Base-by-base conservation (phyloP, 1,140 invertebrate genomes). In the Mercenaria mercenaria region DNA sequence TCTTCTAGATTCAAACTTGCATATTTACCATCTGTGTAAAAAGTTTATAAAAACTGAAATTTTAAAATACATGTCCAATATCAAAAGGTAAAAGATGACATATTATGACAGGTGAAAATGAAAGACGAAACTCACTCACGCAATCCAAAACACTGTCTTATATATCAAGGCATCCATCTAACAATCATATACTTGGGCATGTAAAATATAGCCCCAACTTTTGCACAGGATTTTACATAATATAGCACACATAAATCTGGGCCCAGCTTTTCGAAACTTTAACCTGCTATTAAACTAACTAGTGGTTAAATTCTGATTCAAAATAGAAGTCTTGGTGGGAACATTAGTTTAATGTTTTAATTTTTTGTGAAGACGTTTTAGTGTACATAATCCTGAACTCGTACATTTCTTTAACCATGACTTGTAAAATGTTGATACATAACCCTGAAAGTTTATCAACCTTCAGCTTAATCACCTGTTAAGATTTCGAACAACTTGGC, bases 41-140 rank as follows among this genome's bases (percentile, higher is more conserved):
- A 72, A 37, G 34, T 72, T 39, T 29, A 72, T 72, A 72, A 72
- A 72, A 72, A 39, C 67, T 6, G 23, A 39, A 6, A 41, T 29
- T 72, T 26, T 72, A 72, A 72, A 37, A 72, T 37, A 72, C 32
- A 39, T 72, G n/a, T 39, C 39, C 67, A 37, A 18, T 72, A 72
- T 72, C 67, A 72, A 72, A 72, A 72, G 67, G 29, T 72, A 72
- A 72, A 41, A 72, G 34, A 72, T 72, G 34, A 20, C n/a, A 39
- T 4, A 39, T 72, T 15, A 39, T 10, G 37, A 39, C 32, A 72
- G 11, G 29, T 72, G 29, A 37, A 39, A 39, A 32, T 41, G 29
- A 72, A 72, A 72, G 67, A 39, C 67, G 39, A 4, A 32, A 39
- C 61, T 4, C 61, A 32, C 32, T 67, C 29, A 67, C 29, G 32